A percentile compares a stretch with the other conserved stretches of the same genome.
Conservation (phyloP, 2,113 vertebrate species). For the Cheilinus undulatus region DNA sequence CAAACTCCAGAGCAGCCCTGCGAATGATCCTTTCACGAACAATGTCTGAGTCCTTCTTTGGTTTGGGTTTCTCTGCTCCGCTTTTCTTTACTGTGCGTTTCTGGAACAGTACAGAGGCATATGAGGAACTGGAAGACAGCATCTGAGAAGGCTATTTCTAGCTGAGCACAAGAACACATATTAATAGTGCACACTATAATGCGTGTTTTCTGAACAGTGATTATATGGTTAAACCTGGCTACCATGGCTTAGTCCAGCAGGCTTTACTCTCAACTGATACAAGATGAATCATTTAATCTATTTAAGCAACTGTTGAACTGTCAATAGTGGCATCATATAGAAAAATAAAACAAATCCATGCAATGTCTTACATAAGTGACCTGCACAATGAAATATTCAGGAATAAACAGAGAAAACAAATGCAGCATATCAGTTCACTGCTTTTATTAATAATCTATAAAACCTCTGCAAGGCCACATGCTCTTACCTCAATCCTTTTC, state of each 20-base stretch:
- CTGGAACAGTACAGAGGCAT: conserved; percentile 74
- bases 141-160: conserved; percentile 30
- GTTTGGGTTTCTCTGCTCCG: conserved; percentile 82
- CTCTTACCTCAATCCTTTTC: conserved; percentile 96
- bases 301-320: not conserved
- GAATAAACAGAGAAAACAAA: not conserved
- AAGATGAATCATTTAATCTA: not conserved
- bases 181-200: not conserved
- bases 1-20: conserved; percentile 95
- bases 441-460: not conserved
- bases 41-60: conserved; percentile 88
- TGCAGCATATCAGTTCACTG: not conserved
- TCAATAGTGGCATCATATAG: not conserved
- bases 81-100: conserved; percentile 89
- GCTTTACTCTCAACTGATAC: not conserved
- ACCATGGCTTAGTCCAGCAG: not conserved
- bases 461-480: not conserved
- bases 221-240: conserved; percentile 1
- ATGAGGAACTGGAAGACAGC: conserved; percentile 1
- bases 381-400: not conserved
- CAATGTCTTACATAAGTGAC: not conserved
- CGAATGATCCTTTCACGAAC: conserved; percentile 95
- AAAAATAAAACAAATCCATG: not conserved
- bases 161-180: conserved; percentile 5
- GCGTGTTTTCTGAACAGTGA: conserved; percentile 13